Base-by-base conservation (phyloP, 2,113 vertebrate species). In the Heteronetta atricapilla region DNA sequence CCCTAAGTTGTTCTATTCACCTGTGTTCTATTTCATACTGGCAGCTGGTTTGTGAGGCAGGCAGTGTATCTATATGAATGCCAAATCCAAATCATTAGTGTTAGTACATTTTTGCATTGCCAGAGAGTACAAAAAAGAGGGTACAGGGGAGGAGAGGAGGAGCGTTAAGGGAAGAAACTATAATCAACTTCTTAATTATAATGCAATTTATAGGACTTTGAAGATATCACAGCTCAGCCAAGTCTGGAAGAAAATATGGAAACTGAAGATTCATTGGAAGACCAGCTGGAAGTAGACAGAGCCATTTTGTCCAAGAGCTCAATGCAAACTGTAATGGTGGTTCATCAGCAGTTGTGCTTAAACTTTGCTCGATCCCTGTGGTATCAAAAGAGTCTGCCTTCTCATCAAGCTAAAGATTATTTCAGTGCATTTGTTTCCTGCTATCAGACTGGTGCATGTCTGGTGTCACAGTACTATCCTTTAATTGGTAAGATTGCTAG, bases 391-490 rank as follows among this genome's bases (percentile, higher is more conserved):
- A 91, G 53, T 33, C 29, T 92, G 8, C 98, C 98, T 20, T 80
- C 96, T 86, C 97, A 97, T 86, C 97, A 97, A 91, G 90, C 97
- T 86, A 98, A 98, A 88, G 98, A 99, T 84, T 98, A 98, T 81
- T 96, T 99, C 91, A 98, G 85, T 52, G 94, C 98, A 28, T 98
- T 99, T 96, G 77, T 99, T 55, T 98, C 98, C n/a, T 99, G 99
- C 96, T 99, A 99, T 96, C 99, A 99, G 97, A 99, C 99, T n/a
- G 98, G 98, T 28, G 98, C 98, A 29, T 98, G 98, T 44, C 76
- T 99, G 82, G 98, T 99, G 75, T 97, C 98, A 34, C 98, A 96
- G 42, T 99, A 99, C 95, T 99, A 99, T 95, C 98, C 99, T 67
- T 96, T 99, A 50, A 98, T 99, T 86, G 99, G 99, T 99, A 97